Base-by-base conservation (phyloP, 2,888 invertebrate species). In the Selenia dentaria region DNA sequence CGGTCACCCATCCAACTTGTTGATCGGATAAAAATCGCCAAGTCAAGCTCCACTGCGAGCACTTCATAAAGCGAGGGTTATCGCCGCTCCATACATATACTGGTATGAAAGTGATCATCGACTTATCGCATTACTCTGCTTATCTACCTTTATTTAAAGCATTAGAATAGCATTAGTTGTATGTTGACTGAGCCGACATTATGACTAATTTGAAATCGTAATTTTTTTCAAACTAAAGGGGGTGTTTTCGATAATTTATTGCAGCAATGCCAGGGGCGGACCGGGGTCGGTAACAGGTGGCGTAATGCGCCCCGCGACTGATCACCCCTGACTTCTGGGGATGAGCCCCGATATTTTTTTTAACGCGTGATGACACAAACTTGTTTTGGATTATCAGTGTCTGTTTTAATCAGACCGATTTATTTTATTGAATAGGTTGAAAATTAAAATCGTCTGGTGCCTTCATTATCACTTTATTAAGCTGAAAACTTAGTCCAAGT, bases 281-380 rank as follows among this genome's bases (percentile, higher is more conserved):
- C 39, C 32, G 64, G 63, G 75, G 66, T 56, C 66, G 54, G 69
- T 73, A 77, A 79, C 80, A 79, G 80, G 80, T 80, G 80, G 74
- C 62, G 68, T 67, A 64, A 64, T 67, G 62, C 68, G 69, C 64
- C 33, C 37, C 28, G 47, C 27, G 70, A 72, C 73, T 67, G 71
- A 75, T 78, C 69, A 64, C 63, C 73, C 76, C 64, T 75, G 70
- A 76, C 71, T 70, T 71, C 70, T 62, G 60, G 73, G 76, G 75
- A 76, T 72, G 75, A 38, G 35, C 36, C 27, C 16, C 28, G 37
- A 42, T 31, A 67, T 60, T 68, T 65, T 68, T 66, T 58, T 57
- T 42, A 34, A 14, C 20, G 22, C 55, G 53, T 55, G 57, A 37
- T 38, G 38, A 32, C 28, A 51, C 57, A 52, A 52, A 39, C 45